Evolutionary conservation across 2,113 vertebrate species (phyloP), one percentile per base, ranked within the genome.

Genomic region (Petrocephalus microphthalmus): DNA sequence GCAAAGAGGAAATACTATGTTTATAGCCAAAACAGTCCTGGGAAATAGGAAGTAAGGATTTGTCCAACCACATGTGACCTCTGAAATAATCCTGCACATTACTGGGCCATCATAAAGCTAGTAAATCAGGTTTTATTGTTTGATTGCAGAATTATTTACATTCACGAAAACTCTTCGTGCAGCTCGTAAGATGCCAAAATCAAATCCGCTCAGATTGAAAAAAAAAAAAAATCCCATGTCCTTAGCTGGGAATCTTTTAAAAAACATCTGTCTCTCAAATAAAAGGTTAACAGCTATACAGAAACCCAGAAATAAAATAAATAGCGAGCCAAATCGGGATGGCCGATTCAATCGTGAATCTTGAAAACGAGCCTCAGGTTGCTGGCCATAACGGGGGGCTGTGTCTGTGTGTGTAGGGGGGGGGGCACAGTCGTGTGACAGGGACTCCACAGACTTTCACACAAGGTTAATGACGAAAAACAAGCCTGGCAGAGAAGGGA

Each of bases 381-480:
- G 90, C 86, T 90, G 90, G 91, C 91, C 92, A 90, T 89, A 89
- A 92, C 92, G 90, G 90, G 37, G 17, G 82, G 49, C n/a, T n/a
- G n/a, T n/a, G 74, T 89, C 71, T 29, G 8, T n/a, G 25, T 78
- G 5, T 49, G 47, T 49, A 22, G 60, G 20, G 22, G 56, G 57
- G 20, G 91, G 89, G 90, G 89, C 37, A 88, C 45, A 20, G 15
- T 42, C 67, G 33, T 74, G 67, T 83, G 78, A 49, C 90, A 84
- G 78, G 89, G 85, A 90, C 92, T 91, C 90, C 74, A 82, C 91
- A 92, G 91, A 92, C 89, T 92, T 89, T 64, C 90, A 89, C 91
- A 92, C 91, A 92, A 93, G 89, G 90, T 89, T 88, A 90, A 90
- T 84, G 42, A 93, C 91, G 89, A 92, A 91, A 93, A 86, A 90